Conservation (phyloP, 1,140 invertebrate species). For the Drosophila parabipectinata region DNA sequence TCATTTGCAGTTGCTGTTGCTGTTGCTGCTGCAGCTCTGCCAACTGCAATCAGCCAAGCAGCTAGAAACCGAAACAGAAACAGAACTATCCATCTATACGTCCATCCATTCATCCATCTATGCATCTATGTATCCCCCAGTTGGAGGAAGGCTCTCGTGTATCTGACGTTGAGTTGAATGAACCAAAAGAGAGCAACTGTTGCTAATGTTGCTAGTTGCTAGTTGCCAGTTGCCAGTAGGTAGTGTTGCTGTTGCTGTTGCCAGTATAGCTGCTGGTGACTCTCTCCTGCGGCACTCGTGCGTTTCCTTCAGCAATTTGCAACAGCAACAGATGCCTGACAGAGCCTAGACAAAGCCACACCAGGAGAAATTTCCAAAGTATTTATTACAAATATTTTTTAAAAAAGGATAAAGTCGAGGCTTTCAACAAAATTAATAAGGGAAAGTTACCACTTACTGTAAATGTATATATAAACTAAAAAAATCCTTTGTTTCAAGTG, state of each 20-base stretch:
- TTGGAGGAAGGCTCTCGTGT: conserved; percentile 46
- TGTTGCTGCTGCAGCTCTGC: conserved; percentile 39
- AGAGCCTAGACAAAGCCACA: conserved; percentile 50
- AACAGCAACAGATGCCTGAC: conserved; percentile 67
- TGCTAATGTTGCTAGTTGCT: conserved; percentile 12
- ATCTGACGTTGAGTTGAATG: conserved; percentile 67
- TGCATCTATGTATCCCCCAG: conserved; percentile 49
- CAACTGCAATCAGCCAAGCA: conserved; percentile 68
- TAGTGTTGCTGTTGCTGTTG: conserved; percentile 11
- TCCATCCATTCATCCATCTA: conserved; percentile 48
- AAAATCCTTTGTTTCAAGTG: not conserved
- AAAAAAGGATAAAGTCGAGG: no score
- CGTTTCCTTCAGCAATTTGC: conserved; percentile 80
- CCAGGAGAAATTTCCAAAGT: not conserved
- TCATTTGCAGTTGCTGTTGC: conserved; percentile 20
- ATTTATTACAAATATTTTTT: no score
- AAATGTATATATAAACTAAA: not conserved
- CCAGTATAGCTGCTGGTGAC: conserved; percentile 15
- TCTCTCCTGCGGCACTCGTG: conserved; percentile 74
- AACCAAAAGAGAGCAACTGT: conserved; percentile 68
- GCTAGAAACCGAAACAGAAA: conserved; percentile 47
- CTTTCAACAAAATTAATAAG: not conserved
- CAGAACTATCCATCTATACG: conserved; percentile 47
- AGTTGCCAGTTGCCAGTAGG: conserved; percentile 10
- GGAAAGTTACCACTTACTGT: not conserved